These are phyloP conservation scores for Chelonia mydas DNA, from an alignment of 2,797 vertebrate genomes.

Conservation along the genomic window DNA sequence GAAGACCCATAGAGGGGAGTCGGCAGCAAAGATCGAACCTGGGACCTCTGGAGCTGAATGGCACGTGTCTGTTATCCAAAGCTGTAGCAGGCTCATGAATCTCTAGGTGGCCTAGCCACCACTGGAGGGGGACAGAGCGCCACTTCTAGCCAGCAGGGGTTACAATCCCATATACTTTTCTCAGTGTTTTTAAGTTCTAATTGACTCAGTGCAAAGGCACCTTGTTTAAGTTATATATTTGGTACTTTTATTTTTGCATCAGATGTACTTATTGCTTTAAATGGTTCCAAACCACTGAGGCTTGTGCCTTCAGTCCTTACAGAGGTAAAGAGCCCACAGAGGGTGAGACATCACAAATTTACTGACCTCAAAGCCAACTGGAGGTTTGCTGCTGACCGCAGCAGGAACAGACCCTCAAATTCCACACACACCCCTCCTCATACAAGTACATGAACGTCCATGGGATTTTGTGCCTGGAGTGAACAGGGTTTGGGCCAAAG, in stretches of 20 bases:
- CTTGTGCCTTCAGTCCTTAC: rapidly evolving
- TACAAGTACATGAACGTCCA: background rate
- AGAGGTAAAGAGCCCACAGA: background rate
- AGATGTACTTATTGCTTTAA: background rate
- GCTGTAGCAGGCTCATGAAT: too few species aligned
- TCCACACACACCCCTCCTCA: background rate
- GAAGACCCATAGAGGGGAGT: too few species aligned
- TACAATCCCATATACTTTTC: background rate
- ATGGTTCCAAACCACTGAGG: background rate
- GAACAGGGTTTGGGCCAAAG: rapidly evolving
- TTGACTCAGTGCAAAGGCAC: background rate
- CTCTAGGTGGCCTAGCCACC: too few species aligned
- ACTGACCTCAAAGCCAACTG: background rate
- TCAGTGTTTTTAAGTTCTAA: background rate
- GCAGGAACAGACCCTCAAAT: background rate
- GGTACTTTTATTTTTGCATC: background rate
- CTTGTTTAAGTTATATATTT: background rate
- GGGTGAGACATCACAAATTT: background rate
- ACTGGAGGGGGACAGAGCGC: too few species aligned
- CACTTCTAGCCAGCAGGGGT: too few species aligned
- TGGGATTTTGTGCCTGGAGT: background rate
- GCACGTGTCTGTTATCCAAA: too few species aligned
- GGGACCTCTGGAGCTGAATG: too few species aligned
- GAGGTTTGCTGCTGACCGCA: background rate
- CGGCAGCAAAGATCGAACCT: too few species aligned